phyloP scores from a whole-genome alignment of 1,140 invertebrate species.

The Drosophila santomea region DNA sequence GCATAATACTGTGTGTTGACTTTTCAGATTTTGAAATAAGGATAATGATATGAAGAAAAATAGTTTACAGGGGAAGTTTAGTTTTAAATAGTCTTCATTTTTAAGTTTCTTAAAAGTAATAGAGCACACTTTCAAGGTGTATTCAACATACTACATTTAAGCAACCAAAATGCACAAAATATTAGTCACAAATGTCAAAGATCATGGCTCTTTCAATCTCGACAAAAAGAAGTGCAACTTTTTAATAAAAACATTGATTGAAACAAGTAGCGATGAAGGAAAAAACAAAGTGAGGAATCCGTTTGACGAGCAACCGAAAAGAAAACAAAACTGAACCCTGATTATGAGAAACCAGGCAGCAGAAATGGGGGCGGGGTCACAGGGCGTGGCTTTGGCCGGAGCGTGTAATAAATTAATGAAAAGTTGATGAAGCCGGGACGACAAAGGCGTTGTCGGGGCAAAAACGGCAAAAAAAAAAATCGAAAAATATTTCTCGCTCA shows the following conservation, averaged over 20 bases:
- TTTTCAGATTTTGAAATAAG: not conserved
- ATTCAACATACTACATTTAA: no score
- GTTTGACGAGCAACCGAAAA: conserved; percentile 34
- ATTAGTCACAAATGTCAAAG: conserved; percentile 60
- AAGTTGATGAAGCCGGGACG: conserved; percentile 64
- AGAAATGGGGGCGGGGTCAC: not conserved
- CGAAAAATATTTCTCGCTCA: conserved; percentile 44
- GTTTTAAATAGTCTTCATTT: no score
- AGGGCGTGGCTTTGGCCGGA: conserved; percentile 17
- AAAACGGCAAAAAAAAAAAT: conserved; percentile 17
- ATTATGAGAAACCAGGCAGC: conserved; percentile 57
- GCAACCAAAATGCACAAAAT: not conserved
- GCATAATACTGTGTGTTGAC: not conserved
- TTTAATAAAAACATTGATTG: conserved; percentile 71
- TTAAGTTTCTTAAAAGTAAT: no score
- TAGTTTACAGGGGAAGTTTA: no score
- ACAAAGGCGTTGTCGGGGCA: conserved; percentile 53
- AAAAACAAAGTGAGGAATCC: conserved; percentile 49
- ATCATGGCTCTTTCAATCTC: conserved; percentile 34
- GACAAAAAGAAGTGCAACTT: conserved; percentile 41
- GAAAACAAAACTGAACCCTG: conserved; percentile 46
- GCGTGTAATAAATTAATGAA: conserved; percentile 77
- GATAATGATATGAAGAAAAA: no score
- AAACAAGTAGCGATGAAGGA: conserved; percentile 38
- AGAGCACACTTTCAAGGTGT: no score